Conservation (phyloP, 2,797 vertebrate genomes). For the Sitta carolinensis region DNA sequence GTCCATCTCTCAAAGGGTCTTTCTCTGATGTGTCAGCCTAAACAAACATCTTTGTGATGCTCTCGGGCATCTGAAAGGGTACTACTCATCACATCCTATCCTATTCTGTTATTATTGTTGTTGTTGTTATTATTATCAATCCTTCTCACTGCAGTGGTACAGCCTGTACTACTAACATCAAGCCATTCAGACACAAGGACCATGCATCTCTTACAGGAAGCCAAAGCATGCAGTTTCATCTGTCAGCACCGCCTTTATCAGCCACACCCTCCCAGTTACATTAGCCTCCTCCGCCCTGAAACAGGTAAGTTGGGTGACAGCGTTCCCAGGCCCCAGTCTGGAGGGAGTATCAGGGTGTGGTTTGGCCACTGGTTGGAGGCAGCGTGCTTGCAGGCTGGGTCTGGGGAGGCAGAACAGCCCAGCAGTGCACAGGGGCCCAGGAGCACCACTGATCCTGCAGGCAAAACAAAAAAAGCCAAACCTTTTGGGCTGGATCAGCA, state of each 20-base stretch:
- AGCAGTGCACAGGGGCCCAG: accelerated
- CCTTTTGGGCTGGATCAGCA: background rate
- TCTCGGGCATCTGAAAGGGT: background rate
- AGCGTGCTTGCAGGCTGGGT: background rate
- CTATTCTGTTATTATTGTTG: background rate
- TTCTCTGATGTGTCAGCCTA: background rate
- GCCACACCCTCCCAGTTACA: slow-evolving; percentile 22
- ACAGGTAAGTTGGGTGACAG: slow-evolving; percentile 48
- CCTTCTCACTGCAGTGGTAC: background rate
- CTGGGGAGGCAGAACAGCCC: background rate
- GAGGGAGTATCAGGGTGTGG: slow-evolving; percentile 54
- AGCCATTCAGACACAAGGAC: background rate
- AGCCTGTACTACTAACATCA: background rate
- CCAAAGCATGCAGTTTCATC: background rate
- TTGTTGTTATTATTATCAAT: background rate
- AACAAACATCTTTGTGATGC: background rate
- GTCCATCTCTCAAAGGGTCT: background rate
- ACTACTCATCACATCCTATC: background rate
- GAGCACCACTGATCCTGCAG: background rate
- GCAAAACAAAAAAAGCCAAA: background rate
- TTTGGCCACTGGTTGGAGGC: background rate
- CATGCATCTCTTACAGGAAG: background rate
- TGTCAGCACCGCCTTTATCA: slow-evolving; percentile 27
- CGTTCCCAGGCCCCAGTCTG: slow-evolving; percentile 42
- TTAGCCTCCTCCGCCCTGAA: slow-evolving; percentile 48